A percentile compares a stretch with the other conserved stretches of the same genome.
phyloP scores from a whole-genome alignment of 2,113 vertebrate species.

The Clupea harengus region DNA sequence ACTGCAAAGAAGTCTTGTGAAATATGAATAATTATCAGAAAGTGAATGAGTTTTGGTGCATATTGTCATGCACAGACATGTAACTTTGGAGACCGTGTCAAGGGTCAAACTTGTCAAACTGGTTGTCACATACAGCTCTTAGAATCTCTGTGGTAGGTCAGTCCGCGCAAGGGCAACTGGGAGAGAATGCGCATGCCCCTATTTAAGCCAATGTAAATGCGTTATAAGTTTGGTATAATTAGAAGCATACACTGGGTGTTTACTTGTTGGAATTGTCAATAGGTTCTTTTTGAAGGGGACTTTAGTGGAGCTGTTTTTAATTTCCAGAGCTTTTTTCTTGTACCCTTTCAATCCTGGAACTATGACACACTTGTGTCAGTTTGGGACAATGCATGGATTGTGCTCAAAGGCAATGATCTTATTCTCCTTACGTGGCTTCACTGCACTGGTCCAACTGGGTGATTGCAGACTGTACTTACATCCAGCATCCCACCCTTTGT shows the following conservation, averaged over 20 bases:
- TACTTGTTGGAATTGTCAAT: neutral
- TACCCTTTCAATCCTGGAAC: conserved; percentile 20
- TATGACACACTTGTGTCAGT: conserved; percentile 32
- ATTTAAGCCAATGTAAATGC: neutral
- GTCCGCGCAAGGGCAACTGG: neutral
- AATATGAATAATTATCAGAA: too few species aligned
- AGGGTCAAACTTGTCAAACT: too few species aligned
- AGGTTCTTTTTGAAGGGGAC: neutral
- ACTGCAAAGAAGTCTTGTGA: too few species aligned
- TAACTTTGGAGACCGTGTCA: too few species aligned
- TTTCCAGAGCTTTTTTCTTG: conserved; percentile 29
- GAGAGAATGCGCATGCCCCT: neutral
- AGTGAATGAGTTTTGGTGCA: neutral
- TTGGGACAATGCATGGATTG: conserved; percentile 41
- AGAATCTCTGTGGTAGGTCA: neutral
- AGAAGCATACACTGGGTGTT: neutral
- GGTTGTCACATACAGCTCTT: neutral
- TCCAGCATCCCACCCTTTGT: neutral
- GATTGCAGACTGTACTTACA: neutral
- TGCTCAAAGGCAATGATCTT: conserved; percentile 40
- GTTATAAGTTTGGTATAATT: neutral
- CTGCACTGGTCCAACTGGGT: conserved; percentile 1
- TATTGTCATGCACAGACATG: neutral
- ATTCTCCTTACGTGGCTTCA: conserved; percentile 25
- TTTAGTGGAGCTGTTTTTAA: conserved; percentile 33